Evolutionary conservation across 2,113 vertebrate genomes (phyloP).

Genomic region (Gracilinanus agilis): DNA sequence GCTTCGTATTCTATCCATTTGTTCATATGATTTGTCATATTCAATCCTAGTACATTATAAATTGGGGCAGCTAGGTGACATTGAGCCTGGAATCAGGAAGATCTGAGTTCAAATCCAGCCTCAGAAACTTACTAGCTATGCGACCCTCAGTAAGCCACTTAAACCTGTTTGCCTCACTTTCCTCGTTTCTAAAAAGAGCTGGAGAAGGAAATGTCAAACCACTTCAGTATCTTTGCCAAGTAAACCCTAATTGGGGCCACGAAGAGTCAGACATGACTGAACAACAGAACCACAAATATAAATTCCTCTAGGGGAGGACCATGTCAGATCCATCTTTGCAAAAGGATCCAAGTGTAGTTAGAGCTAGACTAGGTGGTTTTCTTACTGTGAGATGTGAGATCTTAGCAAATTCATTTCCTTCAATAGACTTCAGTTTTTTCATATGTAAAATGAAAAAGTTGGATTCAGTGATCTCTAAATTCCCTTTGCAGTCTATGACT

Average conservation of each 20-base stretch:
- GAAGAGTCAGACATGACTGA: too few relatives aligned
- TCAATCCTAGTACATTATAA: not conserved
- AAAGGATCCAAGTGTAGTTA: not conserved
- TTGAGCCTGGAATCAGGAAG: too few relatives aligned
- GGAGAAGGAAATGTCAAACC: too few relatives aligned
- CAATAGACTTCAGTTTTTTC: not conserved
- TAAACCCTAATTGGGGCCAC: too few relatives aligned
- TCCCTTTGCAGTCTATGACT: not conserved
- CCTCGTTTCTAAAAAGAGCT: too few relatives aligned
- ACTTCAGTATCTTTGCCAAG: too few relatives aligned
- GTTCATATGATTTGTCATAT: not conserved
- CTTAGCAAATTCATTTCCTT: not conserved
- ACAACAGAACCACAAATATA: too few relatives aligned
- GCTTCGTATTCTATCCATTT: not conserved
- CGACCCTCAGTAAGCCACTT: too few relatives aligned
- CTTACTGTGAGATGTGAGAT: not conserved
- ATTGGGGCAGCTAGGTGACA: too few relatives aligned
- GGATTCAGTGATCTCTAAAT: not conserved
- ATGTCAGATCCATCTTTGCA: not conserved
- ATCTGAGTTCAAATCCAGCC: too few relatives aligned
- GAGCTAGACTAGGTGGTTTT: not conserved
- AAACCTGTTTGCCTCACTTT: too few relatives aligned
- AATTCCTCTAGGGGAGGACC: not conserved
- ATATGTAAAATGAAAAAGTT: not conserved
- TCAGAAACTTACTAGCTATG: too few relatives aligned